Conservation (phyloP, 2,797 vertebrate species). For the Yasuhikotakia modesta region DNA sequence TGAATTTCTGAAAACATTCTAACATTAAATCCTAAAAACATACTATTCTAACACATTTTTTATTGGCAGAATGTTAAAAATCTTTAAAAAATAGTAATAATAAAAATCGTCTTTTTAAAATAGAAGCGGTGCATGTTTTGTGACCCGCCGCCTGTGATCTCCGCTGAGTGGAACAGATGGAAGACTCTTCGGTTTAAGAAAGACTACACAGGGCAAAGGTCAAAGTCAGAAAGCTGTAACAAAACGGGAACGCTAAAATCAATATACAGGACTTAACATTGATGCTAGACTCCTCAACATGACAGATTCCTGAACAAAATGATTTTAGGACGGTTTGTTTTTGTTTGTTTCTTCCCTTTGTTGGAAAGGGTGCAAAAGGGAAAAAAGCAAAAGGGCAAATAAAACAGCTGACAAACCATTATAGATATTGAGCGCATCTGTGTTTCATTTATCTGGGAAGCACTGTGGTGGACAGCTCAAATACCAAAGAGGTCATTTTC, state of each 20-base stretch:
- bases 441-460: conserved; percentile 29
- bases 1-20: too few relatives aligned
- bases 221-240: conserved; percentile 48
- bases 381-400: conserved; percentile 44
- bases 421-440: conserved; percentile 32
- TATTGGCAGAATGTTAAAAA: conserved; percentile 14
- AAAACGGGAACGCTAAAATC: conserved; percentile 50
- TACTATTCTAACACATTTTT: background rate
- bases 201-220: conserved; percentile 27
- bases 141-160: conserved; percentile 12
- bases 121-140: background rate
- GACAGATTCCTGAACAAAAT: conserved; percentile 56
- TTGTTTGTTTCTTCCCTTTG: conserved; percentile 46
- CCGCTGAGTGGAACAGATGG: background rate
- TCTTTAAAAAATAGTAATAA: too few relatives aligned
- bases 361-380: conserved; percentile 37
- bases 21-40: background rate
- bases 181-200: conserved; percentile 6
- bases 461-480: background rate
- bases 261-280: conserved; percentile 51
- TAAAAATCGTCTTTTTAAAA: background rate
- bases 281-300: conserved; percentile 36
- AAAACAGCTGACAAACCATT: conserved; percentile 19
- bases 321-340: conserved; percentile 50
- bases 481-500: conserved; percentile 22